phyloP scores from a whole-genome alignment of 2,888 invertebrate genomes.

The Platycnemis pennipes region DNA sequence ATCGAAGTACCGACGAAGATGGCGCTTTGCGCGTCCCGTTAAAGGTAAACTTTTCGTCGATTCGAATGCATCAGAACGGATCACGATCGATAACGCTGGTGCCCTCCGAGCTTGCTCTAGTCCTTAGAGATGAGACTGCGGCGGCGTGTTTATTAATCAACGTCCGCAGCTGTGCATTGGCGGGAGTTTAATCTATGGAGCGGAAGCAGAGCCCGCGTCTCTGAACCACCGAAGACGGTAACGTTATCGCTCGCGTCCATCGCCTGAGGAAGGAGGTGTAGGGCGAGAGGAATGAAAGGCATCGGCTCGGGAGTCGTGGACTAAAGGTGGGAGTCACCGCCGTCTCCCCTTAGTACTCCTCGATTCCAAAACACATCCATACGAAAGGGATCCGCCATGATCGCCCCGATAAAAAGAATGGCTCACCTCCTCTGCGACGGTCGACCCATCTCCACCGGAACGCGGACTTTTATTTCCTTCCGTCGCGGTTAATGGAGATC shows the following conservation, averaged over 20 bases:
- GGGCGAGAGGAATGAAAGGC: background rate
- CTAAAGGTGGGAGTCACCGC: too few species aligned
- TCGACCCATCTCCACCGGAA: background rate
- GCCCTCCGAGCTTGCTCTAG: background rate
- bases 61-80: background rate
- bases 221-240: background rate
- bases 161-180: background rate
- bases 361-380: background rate
- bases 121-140: background rate
- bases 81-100: background rate
- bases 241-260: background rate
- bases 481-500: constrained; percentile 39
- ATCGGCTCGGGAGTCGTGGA: too few species aligned
- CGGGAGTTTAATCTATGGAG: background rate
- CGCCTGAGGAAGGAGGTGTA: background rate
- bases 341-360: background rate
- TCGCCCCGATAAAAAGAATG: background rate
- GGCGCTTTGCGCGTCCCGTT: background rate
- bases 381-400: background rate
- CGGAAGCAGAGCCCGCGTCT: background rate
- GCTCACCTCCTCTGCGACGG: background rate
- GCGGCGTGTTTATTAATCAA: background rate
- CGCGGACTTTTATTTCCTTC: background rate
- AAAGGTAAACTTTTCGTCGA: background rate
- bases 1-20: too few species aligned